Evolutionary conservation across 2,113 vertebrate species (phyloP).

Genomic region (Perca flavescens): DNA sequence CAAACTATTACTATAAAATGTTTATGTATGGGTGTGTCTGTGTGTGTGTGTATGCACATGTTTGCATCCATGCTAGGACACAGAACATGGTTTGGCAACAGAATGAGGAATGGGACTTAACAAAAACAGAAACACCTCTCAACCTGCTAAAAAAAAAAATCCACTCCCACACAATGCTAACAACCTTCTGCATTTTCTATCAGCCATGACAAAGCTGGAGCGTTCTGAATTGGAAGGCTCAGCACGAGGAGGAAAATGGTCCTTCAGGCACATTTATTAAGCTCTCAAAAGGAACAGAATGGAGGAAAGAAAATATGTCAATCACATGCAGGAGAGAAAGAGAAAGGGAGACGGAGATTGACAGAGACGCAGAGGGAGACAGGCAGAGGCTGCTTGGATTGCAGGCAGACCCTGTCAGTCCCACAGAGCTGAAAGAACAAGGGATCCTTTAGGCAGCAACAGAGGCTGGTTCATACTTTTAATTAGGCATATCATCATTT

Average conservation of each 20-base stretch:
- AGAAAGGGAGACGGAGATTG: conserved; percentile 37
- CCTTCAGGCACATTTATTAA: conserved; percentile 65
- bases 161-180: conserved; percentile 16
- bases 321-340: conserved; percentile 39
- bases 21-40: neutral
- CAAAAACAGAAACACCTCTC: conserved; percentile 22
- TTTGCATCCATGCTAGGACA: neutral
- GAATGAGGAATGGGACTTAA: conserved; percentile 10
- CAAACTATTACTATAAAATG: conserved; percentile 26
- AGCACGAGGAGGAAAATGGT: conserved; percentile 22
- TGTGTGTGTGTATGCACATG: neutral
- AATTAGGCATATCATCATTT: conserved; percentile 37
- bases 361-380: conserved; percentile 46
- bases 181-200: conserved; percentile 3
- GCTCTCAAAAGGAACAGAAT: conserved; percentile 55
- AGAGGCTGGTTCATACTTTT: conserved; percentile 43
- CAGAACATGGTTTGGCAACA: conserved; percentile 5
- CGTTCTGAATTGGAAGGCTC: conserved; percentile 31
- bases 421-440: neutral
- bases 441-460: conserved; percentile 17
- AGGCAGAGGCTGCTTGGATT: conserved; percentile 45
- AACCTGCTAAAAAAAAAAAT: neutral
- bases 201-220: conserved; percentile 11
- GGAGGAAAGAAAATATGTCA: conserved; percentile 49
- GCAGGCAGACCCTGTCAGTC: conserved; percentile 47